Conservation (phyloP, 92 coral and sea anemone genomes). For the Ricordea florida region DNA sequence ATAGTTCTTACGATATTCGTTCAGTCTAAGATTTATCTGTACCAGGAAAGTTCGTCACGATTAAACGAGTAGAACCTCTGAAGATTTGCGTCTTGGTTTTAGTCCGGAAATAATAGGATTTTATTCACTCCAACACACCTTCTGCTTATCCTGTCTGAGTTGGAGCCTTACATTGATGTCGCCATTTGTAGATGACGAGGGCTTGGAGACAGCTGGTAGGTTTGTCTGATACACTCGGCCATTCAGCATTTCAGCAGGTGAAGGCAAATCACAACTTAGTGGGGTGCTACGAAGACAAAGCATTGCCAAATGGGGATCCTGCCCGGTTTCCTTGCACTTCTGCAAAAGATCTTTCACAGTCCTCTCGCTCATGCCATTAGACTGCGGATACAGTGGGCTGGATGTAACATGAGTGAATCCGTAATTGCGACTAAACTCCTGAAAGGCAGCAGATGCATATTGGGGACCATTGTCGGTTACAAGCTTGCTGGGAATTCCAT, state of each 20-base stretch:
- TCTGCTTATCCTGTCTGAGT: constrained; percentile 57
- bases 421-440: constrained; percentile 56
- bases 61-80: too few species aligned
- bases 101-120: too few species aligned
- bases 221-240: constrained; percentile 67
- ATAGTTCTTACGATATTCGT: too few species aligned
- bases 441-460: constrained; percentile 66
- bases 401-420: constrained; percentile 56
- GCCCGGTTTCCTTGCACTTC: constrained; percentile 70
- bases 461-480: constrained; percentile 50
- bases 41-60: too few species aligned
- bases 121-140: too few species aligned
- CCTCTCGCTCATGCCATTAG: constrained; percentile 70
- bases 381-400: constrained; percentile 61
- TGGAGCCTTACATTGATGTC: constrained; percentile 53
- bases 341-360: constrained; percentile 56
- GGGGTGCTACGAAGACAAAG: constrained; percentile 72
- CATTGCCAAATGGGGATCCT: constrained; percentile 72
- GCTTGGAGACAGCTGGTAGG: constrained; percentile 66
- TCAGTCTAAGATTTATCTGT: too few species aligned
- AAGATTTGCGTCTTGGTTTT: too few species aligned
- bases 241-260: constrained; percentile 69
- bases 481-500: constrained; percentile 49
- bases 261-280: constrained; percentile 51
- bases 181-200: constrained; percentile 1